Base-by-base conservation (phyloP, 1,140 invertebrate genomes). In the Charaxes varanes region DNA sequence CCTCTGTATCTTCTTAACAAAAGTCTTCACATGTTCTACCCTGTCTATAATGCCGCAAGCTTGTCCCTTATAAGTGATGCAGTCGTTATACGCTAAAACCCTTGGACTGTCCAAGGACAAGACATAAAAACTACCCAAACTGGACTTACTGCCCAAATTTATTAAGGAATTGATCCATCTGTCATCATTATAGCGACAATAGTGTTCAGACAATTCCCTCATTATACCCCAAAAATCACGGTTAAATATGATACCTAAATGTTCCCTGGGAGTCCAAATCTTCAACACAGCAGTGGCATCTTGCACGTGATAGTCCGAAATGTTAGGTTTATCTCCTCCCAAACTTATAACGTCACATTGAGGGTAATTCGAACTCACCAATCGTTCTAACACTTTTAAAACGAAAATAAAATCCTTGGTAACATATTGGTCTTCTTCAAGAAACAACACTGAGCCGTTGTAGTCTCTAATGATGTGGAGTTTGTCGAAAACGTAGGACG, bases 381-480 rank as follows among this genome's bases (percentile, higher is more conserved):
- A 10, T 5, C 13, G 8, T 42, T 53, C 45, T 15, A 65, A 18
- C 2, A 57, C n/a, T 13, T 48, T 51, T 5, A 34, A 16, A 6
- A 61, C 17, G 15, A 46, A 42, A 4, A 69, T 38, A 18, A 63
- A 34, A 34, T 69, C 62, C 21, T 44, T 19, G 14, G 46, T 53
- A 4, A 63, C 53, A 34, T 52, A 59, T 27, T 61, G 42, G 30
- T 63, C 42, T 13, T 57, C 58, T 41, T 70, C 62, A 1, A 70
- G 22, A 42, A 66, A 60, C 17, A 66, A n/a, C 0, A 70, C 19
- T 2, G 43, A 37, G 14, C 46, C 41, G 1, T 49, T 45, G 13
- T 46, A 61, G 11, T 57, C 26, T 26, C 54, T 32, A 6, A 41
- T 24, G 0, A 46, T 19, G 4, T 36, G 13, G 1, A 66, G 21